A percentile compares a stretch with the other conserved stretches of the same genome.
Evolutionary conservation across 2,113 vertebrate genomes (phyloP).

Genomic region (Crotalus viridis): DNA sequence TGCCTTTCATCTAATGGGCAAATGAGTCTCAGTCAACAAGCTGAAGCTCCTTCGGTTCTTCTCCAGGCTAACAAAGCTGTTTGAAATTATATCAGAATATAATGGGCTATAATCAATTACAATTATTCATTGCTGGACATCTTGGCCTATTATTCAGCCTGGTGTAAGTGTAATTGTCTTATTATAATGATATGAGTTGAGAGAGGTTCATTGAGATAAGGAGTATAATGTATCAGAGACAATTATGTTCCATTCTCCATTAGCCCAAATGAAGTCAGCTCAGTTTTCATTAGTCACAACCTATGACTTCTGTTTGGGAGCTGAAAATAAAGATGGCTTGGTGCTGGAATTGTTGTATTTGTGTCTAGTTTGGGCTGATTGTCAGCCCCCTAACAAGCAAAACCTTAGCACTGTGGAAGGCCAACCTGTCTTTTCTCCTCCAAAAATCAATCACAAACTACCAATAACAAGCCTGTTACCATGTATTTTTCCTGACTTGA

Average conservation of each 20-base stretch:
- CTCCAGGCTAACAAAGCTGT: slow-evolving; percentile 29
- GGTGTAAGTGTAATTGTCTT: slow-evolving; percentile 48
- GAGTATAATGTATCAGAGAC: slow-evolving; percentile 40
- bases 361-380: neutral
- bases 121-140: slow-evolving; percentile 43
- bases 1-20: slow-evolving; percentile 2
- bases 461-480: neutral
- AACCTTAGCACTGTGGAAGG: slow-evolving; percentile 20
- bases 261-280: slow-evolving; percentile 47
- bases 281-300: slow-evolving; percentile 37
- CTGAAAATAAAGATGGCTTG: neutral
- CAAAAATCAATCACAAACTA: slow-evolving; percentile 28
- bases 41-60: slow-evolving; percentile 35
- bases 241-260: slow-evolving; percentile 26
- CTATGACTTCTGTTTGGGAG: slow-evolving; percentile 20
- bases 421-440: neutral
- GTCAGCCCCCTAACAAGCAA: neutral
- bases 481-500: slow-evolving; percentile 19
- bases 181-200: slow-evolving; percentile 33
- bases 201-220: slow-evolving; percentile 41
- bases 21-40: slow-evolving; percentile 20
- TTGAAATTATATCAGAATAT: slow-evolving; percentile 48
- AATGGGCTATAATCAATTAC: slow-evolving; percentile 33
- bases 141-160: slow-evolving; percentile 35
- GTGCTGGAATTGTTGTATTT: slow-evolving; percentile 21